phyloP scores from a whole-genome alignment of 1,140 invertebrate species.

The Ceratosolen solmsi region DNA sequence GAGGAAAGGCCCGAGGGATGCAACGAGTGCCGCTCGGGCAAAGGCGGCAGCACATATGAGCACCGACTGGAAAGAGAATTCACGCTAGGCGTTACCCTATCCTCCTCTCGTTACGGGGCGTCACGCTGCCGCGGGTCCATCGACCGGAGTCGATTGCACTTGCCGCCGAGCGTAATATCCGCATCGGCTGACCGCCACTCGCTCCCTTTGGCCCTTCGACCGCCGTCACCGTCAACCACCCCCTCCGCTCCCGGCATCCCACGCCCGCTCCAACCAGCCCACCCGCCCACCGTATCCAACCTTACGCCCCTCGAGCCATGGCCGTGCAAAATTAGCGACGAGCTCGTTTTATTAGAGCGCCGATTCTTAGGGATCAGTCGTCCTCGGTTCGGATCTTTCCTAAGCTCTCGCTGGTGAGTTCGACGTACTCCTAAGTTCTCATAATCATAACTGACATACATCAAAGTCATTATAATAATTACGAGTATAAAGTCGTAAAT shows the following conservation, averaged over 20 bases:
- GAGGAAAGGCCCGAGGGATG: not conserved
- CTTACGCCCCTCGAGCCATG: no score
- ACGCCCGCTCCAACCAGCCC: no score
- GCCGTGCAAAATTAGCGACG: no score
- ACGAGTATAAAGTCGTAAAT: no score
- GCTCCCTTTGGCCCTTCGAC: no score
- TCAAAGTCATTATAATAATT: no score
- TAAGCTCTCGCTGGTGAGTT: not conserved
- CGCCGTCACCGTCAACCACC: no score
- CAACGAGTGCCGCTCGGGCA: constrained; percentile 8
- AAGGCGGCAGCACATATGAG: constrained; percentile 63
- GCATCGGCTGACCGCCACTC: not conserved
- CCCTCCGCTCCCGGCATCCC: no score
- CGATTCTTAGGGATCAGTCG: no score
- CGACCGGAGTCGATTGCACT: constrained; percentile 44
- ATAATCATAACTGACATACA: not conserved
- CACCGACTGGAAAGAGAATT: constrained; percentile 68
- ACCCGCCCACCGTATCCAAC: no score
- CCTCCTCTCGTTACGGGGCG: constrained; percentile 54
- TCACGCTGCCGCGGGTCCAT: constrained; percentile 39
- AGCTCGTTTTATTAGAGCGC: no score
- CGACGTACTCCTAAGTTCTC: not conserved
- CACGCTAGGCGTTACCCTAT: constrained; percentile 63
- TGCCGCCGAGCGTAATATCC: not conserved
- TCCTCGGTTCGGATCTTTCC: not conserved